Conservation (phyloP, 2,113 vertebrate species). For the Scartelaos histophorus region DNA sequence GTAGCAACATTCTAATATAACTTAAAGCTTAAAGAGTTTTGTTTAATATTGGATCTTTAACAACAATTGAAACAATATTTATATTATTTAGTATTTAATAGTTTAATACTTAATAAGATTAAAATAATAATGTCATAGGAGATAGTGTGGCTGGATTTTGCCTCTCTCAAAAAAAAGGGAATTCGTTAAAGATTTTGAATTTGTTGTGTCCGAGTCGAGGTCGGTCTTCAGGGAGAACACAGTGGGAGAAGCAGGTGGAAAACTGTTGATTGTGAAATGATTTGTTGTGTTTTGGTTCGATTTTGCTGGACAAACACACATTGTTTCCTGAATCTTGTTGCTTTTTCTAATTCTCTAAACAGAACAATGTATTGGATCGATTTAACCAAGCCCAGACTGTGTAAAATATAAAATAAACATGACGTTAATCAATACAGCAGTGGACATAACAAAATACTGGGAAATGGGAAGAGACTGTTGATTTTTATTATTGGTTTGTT, state of each 20-base stretch:
- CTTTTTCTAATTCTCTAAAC: slow-evolving; percentile 1
- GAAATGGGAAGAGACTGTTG: background rate
- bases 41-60: too few relatives aligned
- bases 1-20: too few relatives aligned
- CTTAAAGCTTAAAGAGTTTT: too few relatives aligned
- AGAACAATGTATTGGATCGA: slow-evolving; percentile 3
- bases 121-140: too few relatives aligned
- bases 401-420: background rate
- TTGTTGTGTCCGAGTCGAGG: background rate
- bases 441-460: background rate
- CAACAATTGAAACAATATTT: too few relatives aligned
- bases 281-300: slow-evolving; percentile 28
- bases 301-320: background rate
- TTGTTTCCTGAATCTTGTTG: background rate
- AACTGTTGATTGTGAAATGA: background rate
- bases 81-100: too few relatives aligned
- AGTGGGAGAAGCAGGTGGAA: background rate
- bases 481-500: background rate
- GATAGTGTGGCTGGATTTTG: background rate
- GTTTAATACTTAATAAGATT: too few relatives aligned
- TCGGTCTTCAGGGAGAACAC: background rate
- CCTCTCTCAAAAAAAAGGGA: background rate
- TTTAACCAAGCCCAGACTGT: background rate
- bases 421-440: background rate
- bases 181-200: background rate